Evolutionary conservation across 2,888 invertebrate genomes (phyloP), one percentile per base, ranked within the genome.

Genomic region (Hedya salicella): DNA sequence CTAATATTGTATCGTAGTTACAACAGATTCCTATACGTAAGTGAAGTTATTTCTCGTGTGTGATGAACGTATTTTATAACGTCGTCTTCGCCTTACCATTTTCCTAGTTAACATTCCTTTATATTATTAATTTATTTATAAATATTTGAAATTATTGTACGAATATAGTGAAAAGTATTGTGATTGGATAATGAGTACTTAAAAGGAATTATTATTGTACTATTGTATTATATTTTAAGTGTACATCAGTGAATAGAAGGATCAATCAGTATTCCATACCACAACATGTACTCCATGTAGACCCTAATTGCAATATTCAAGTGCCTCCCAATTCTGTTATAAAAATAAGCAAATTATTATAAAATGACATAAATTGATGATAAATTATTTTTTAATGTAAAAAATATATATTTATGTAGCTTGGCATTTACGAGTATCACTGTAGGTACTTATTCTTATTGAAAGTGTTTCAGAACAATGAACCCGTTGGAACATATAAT

Each of bases 101-200:
- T 78, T 76, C 76, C 76, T 81, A 76, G 59, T 69, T 50, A 68
- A 85, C 88, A 88, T 88, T 88, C 88, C 88, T 84, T 77, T 79
- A 75, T 74, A 71, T 72, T 68, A 74, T 73, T 68, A 61, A 53
- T 63, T 67, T 53, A 61, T 21, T 57, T 40, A 49, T 62, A 36
- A 62, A 46, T 63, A 48, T 57, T 39, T 59, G 39, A 59, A 56
- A 49, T 40, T 50, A 61, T 66, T 44, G 8, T 67, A 67, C 30
- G 25, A 39, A 32, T 57, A 57, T 32, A 66, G 30, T 39, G 16
- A 40, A 64, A 61, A 57, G 59, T 69, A 71, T 70, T 69, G 68
- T 67, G 68, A 71, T 69, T 69, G 46, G 49, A 60, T 40, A 68
- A 66, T 62, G 62, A 66, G 68, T 71, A 71, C 69, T 68, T 71